phyloP scores from a whole-genome alignment of 1,140 invertebrate species.

The Phenacoccus solenopsis region DNA sequence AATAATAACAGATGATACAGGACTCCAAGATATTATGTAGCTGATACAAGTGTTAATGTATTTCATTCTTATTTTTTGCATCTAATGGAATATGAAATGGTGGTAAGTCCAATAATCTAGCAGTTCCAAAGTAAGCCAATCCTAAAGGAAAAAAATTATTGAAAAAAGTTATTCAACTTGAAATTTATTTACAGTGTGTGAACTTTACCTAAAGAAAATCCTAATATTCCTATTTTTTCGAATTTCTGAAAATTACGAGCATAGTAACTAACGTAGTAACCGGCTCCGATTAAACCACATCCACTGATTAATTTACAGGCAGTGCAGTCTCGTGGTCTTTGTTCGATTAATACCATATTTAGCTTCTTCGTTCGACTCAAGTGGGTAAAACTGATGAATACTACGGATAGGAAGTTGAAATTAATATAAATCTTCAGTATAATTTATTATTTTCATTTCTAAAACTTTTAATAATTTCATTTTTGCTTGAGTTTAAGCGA shows the following conservation, averaged over 20 bases:
- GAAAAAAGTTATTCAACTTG: too few species aligned
- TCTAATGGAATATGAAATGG: background rate
- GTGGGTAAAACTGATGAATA: too few species aligned
- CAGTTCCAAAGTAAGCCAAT: background rate
- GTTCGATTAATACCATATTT: conserved; percentile 12
- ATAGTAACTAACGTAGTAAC: conserved; percentile 34
- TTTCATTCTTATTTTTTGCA: background rate
- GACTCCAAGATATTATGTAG: too few species aligned
- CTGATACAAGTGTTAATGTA: background rate
- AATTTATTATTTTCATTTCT: too few species aligned
- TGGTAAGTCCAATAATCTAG: background rate
- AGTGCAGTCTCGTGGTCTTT: conserved; percentile 29
- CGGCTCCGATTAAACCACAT: conserved; percentile 33
- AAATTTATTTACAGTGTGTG: too few species aligned
- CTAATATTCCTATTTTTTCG: background rate
- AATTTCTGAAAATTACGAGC: conserved; percentile 25
- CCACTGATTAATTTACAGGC: conserved; percentile 34
- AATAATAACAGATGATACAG: too few species aligned
- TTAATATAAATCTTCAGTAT: too few species aligned
- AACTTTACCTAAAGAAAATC: background rate
- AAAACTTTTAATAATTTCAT: too few species aligned
- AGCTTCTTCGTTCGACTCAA: background rate
- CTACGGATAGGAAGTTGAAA: too few species aligned
- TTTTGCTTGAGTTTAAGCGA: too few species aligned
- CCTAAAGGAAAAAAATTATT: background rate